Conservation (phyloP, 2,113 vertebrate species). For the Tragulus kanchil region DNA sequence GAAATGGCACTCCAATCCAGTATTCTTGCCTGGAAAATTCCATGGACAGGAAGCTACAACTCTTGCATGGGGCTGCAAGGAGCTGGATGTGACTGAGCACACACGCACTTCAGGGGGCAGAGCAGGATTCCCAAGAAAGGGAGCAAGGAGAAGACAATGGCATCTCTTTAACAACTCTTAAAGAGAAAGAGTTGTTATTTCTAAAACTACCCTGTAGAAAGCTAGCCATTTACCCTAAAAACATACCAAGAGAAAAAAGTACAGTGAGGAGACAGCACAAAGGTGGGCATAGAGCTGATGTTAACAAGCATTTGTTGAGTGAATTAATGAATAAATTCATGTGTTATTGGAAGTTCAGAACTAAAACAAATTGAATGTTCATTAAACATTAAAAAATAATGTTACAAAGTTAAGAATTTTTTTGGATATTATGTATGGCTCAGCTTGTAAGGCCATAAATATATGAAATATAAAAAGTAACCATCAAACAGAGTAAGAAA, state of each 20-base stretch:
- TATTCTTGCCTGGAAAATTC: not conserved
- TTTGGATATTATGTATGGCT: not conserved
- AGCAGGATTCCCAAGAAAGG: not conserved
- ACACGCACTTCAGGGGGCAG: not conserved
- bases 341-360: not conserved
- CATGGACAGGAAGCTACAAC: not conserved
- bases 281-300: not conserved
- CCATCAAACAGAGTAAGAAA: not conserved
- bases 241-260: not conserved
- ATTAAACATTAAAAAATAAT: slow-evolving; percentile 6
- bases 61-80: not conserved
- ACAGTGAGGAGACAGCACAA: not conserved
- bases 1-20: not conserved
- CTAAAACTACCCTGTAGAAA: not conserved
- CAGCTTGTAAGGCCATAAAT: not conserved
- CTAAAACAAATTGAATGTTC: slow-evolving; percentile 27
- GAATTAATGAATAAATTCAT: not conserved
- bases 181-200: not conserved
- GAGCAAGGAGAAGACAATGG: not conserved
- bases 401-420: not conserved
- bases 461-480: slow-evolving; percentile 9
- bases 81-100: not conserved
- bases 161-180: not conserved
- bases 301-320: not conserved
- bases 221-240: not conserved